These are phyloP conservation scores for Unio delphinus DNA, from an alignment of 2,888 invertebrate genomes.

Conservation along the genomic window DNA sequence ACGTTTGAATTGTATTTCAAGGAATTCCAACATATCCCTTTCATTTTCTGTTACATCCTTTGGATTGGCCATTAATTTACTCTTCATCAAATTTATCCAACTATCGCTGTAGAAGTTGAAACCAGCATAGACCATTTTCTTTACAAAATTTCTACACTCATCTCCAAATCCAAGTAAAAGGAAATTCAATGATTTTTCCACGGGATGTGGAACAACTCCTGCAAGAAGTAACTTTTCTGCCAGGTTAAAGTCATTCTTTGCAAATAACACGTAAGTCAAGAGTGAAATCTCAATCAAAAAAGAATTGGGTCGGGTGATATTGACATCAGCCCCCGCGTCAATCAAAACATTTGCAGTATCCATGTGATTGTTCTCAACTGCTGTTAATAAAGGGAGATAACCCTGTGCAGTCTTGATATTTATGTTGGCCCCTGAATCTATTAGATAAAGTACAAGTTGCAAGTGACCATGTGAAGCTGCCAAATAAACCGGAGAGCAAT, in stretches of 20 bases:
- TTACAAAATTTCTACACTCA: slow-evolving; percentile 9
- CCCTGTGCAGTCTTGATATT: slow-evolving; percentile 19
- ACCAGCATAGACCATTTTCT: slow-evolving; percentile 17
- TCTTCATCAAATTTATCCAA: slow-evolving; percentile 12
- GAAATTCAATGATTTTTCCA: slow-evolving; percentile 16
- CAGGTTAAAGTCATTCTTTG: slow-evolving; percentile 14
- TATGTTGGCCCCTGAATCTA: slow-evolving; percentile 14
- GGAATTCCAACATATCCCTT: slow-evolving; percentile 13
- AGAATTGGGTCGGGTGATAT: slow-evolving; percentile 19
- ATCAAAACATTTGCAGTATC: slow-evolving; percentile 12
- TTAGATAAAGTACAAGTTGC: slow-evolving; percentile 10
- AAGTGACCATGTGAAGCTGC: slow-evolving; percentile 19
- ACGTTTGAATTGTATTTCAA: slow-evolving; percentile 7
- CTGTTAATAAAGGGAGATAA: slow-evolving; percentile 19
- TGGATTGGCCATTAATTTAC: slow-evolving; percentile 2
- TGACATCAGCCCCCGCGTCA: slow-evolving; percentile 18
- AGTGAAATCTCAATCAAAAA: slow-evolving; percentile 18
- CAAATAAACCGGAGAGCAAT: slow-evolving; percentile 19
- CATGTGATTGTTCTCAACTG: slow-evolving; percentile 17
- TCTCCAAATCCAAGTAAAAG: slow-evolving; percentile 11
- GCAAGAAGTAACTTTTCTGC: slow-evolving; percentile 15
- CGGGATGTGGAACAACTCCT: slow-evolving; percentile 12
- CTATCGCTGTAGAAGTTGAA: slow-evolving; percentile 16
- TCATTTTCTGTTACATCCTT: slow-evolving; percentile 10
- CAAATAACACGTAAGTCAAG: slow-evolving; percentile 17